Base-by-base conservation (phyloP, 1,140 invertebrate species). In the Oscheius sp. region DNA sequence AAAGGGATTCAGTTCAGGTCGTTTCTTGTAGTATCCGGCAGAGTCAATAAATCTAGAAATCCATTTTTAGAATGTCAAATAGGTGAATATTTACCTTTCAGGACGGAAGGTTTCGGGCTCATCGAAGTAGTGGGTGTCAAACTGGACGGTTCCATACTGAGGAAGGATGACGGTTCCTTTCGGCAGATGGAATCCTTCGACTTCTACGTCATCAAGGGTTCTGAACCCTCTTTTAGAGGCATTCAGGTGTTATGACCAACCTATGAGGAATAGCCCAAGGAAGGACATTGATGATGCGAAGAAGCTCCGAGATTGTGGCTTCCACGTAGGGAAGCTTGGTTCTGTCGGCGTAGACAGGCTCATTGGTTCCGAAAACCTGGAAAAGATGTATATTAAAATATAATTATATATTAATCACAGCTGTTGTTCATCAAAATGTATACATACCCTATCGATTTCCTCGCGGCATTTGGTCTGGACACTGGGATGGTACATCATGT, bases 121-220 rank as follows among this genome's bases (percentile, higher is more conserved):
- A 0, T 86, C 74, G 90, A 91, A 95, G 36, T 88, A 84, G 2
- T 85, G 77, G 0, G 89, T 86, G 83, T 93, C 89, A 87, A 90
- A 91, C 81, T 94, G 92, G 28, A 93, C 86, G 3, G 91, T 90
- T 91, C 91, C 94, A 72, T 92, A 89, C 13, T 94, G 84, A 0
- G 92, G 90, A 20, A 94, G 86, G 1, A 93, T 85, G 89, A 90
- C 88, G 0, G 88, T 86, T 2, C 87, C 87, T 74, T 88, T 87
- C 0, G 89, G 88, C 58, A 93, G 88, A 64, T 76, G 77, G 77
- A 89, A 91, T 1, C 88, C 88, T 3, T 64, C 31, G 0, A 81
- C 31, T 34, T 28, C 42, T 20, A 68, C 73, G 32, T 80, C 73
- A 66, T 80, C 73, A 23, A 58, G 7, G 3, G 73, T 78, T 66